phyloP scores from a whole-genome alignment of 2,113 vertebrate species.

The Phalacrocorax carbo region DNA sequence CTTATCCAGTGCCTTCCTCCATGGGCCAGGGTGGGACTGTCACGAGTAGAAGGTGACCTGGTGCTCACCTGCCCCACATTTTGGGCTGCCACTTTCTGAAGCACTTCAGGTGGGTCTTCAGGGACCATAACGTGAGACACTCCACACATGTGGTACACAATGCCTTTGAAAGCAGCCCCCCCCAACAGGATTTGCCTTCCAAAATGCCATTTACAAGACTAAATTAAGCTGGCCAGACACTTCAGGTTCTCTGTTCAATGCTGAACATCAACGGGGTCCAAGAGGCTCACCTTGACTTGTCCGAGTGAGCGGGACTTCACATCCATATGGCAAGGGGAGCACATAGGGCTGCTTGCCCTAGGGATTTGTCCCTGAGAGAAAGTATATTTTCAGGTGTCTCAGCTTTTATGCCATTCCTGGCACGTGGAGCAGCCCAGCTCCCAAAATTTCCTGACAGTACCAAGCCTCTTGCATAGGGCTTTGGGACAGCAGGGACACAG shows the following conservation, averaged over 20 bases:
- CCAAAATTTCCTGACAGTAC: not conserved
- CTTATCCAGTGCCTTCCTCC: not conserved
- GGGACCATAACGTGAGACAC: accelerated
- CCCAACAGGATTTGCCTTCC: not conserved
- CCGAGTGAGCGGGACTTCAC: not conserved
- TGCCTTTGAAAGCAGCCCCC: not conserved
- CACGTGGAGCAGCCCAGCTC: accelerated
- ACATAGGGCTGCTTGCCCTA: not conserved
- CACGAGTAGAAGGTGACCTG: accelerated
- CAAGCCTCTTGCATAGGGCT: not conserved
- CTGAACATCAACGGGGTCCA: not conserved
- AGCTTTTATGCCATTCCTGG: not conserved
- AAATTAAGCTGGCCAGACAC: not conserved
- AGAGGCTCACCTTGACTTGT: not conserved
- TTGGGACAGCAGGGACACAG: not conserved
- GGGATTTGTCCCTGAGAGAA: accelerated
- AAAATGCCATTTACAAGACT: no score
- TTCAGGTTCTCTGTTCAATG: not conserved
- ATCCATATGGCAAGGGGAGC: accelerated
- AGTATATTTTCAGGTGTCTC: not conserved
- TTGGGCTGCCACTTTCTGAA: not conserved
- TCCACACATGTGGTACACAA: accelerated
- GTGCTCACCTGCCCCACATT: not conserved
- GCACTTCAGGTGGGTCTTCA: not conserved
- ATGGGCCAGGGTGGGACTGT: not conserved